Evolutionary conservation across 2,888 invertebrate species (phyloP).

Genomic region (Cataglyphis albicans): DNA sequence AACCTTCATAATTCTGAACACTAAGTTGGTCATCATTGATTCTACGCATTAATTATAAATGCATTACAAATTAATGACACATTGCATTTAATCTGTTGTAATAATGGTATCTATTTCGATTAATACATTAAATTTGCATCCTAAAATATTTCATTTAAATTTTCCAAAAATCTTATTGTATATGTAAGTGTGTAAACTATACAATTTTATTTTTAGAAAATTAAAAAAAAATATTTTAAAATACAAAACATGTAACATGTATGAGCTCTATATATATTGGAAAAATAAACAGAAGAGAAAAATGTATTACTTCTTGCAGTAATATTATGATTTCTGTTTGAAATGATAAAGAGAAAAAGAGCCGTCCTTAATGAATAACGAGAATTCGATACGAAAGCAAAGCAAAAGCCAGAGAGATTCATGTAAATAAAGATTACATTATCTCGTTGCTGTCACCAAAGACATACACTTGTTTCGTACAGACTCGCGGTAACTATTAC

Average conservation of each 20-base stretch:
- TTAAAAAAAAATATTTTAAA: no score
- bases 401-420: background rate
- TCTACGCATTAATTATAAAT: background rate
- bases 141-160: background rate
- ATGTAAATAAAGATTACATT: slow-evolving; percentile 34
- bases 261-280: no score
- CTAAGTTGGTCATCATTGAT: background rate
- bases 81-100: background rate
- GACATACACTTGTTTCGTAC: slow-evolving; percentile 43
- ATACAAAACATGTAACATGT: no score
- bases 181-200: no score
- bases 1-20: background rate
- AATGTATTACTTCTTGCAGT: background rate
- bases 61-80: background rate
- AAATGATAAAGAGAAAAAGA: background rate
- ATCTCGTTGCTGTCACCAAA: slow-evolving; percentile 45
- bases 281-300: background rate
- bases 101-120: background rate
- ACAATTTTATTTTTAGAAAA: no score
- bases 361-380: background rate
- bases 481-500: slow-evolving; percentile 32
- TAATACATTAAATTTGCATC: background rate
- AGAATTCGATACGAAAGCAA: background rate
- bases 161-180: background rate
- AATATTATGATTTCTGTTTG: background rate